Conservation (phyloP, 2,113 vertebrate genomes). For the Nerophis ophidion region DNA sequence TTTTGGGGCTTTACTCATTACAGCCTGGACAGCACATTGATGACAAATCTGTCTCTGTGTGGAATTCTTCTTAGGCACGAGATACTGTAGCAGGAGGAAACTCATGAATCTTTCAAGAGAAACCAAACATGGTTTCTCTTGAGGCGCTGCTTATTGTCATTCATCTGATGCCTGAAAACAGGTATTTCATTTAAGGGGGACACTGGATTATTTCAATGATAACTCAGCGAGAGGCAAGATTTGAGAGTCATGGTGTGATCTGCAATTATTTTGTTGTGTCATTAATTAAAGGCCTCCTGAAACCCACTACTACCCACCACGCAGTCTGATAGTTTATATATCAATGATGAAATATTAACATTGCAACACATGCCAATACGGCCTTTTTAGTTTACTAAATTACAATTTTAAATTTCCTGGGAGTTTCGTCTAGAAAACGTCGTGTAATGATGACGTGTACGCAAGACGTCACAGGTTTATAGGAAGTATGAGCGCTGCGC, state of each 20-base stretch:
- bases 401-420: too few species aligned
- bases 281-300: too few species aligned
- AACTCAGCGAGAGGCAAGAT: neutral
- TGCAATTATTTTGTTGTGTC: neutral
- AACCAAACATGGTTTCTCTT: slow-evolving; percentile 27
- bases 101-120: slow-evolving; percentile 48
- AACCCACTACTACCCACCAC: too few species aligned
- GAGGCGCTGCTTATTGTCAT: slow-evolving; percentile 25
- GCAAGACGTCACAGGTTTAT: too few species aligned
- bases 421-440: too few species aligned
- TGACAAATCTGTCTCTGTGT: slow-evolving; percentile 53
- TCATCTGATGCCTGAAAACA: slow-evolving; percentile 21
- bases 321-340: too few species aligned
- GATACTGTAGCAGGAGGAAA: slow-evolving; percentile 22
- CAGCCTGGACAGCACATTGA: slow-evolving; percentile 51
- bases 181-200: slow-evolving; percentile 16
- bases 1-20: slow-evolving; percentile 56
- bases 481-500: too few species aligned
- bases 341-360: too few species aligned
- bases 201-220: slow-evolving; percentile 7
- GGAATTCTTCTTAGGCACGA: slow-evolving; percentile 26
- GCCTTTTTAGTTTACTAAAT: too few species aligned
- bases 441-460: too few species aligned
- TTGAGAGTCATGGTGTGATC: neutral
- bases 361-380: too few species aligned